These are phyloP conservation scores for Linnaemya tessellans DNA, from an alignment of 2,888 invertebrate species.

Conservation along the genomic window DNA sequence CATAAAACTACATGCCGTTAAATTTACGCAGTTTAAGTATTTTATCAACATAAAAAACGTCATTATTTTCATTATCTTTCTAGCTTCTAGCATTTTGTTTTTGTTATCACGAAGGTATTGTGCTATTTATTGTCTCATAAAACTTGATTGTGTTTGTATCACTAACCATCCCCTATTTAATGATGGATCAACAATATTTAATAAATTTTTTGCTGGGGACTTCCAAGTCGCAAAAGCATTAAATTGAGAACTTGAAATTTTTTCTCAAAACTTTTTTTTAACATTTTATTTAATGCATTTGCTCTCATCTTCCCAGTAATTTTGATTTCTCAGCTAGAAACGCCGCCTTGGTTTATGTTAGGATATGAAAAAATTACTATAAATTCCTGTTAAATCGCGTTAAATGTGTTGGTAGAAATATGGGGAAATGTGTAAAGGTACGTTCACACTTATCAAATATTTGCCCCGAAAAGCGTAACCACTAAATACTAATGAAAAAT, in stretches of 20 bases:
- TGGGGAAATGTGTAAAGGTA: no score
- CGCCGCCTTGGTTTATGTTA: no score
- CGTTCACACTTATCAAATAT: no score
- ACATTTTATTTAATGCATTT: background rate
- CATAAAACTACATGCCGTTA: no score
- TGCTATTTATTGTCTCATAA: constrained; percentile 14
- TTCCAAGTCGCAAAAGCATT: constrained; percentile 25
- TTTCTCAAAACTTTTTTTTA: constrained; percentile 21
- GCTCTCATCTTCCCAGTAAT: background rate
- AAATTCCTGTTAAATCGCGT: no score
- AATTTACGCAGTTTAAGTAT: no score
- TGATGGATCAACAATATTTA: background rate
- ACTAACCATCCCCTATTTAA: constrained; percentile 42
- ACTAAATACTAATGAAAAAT: no score
- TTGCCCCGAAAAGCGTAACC: no score
- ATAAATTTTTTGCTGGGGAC: constrained; percentile 15
- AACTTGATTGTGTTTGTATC: constrained; percentile 23
- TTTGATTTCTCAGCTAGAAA: no score
- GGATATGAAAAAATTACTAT: no score
- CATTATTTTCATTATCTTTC: background rate
- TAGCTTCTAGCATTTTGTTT: background rate
- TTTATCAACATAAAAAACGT: background rate
- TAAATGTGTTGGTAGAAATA: no score
- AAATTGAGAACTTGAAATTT: constrained; percentile 12
- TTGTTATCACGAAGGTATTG: background rate